A percentile compares a stretch with the other conserved stretches of the same genome.
Conservation (phyloP, 2,888 invertebrate genomes). For the Netelia inedita region DNA sequence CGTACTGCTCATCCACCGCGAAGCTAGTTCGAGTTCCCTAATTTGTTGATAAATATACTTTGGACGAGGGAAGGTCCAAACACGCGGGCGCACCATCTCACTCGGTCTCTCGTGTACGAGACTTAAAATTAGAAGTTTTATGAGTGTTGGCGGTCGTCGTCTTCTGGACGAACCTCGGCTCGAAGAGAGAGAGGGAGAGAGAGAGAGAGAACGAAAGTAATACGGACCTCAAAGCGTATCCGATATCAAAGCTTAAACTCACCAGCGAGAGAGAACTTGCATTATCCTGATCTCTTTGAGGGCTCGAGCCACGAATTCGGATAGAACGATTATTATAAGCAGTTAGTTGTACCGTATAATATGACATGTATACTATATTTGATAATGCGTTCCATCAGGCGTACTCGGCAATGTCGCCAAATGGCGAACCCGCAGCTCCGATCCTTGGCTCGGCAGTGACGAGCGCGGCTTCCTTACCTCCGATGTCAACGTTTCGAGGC, state of each 20-base stretch:
- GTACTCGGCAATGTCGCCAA: slow-evolving; percentile 86
- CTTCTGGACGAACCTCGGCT: slow-evolving; percentile 23
- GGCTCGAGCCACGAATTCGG: slow-evolving; percentile 19
- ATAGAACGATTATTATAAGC: slow-evolving; percentile 23
- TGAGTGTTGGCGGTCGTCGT: slow-evolving; percentile 68
- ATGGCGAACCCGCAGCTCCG: slow-evolving; percentile 87
- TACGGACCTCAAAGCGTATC: slow-evolving; percentile 74
- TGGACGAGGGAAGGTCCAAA: slow-evolving; percentile 37
- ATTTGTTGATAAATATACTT: slow-evolving; percentile 80
- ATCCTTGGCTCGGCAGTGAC: slow-evolving; percentile 87
- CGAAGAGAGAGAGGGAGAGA: not conserved
- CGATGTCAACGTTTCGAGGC: slow-evolving; percentile 86
- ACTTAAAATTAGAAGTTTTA: slow-evolving; percentile 80
- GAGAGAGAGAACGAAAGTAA: slow-evolving; percentile 50
- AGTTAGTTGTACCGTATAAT: not conserved
- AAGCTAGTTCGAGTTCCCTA: slow-evolving; percentile 67
- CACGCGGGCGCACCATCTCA: slow-evolving; percentile 25
- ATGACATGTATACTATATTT: not conserved
- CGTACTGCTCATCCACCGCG: not conserved
- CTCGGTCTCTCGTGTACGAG: slow-evolving; percentile 45
- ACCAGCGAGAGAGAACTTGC: slow-evolving; percentile 30
- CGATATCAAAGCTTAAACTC: slow-evolving; percentile 77
- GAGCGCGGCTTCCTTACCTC: slow-evolving; percentile 86
- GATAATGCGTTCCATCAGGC: slow-evolving; percentile 77
- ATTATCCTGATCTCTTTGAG: slow-evolving; percentile 63